Evolutionary conservation across 2,888 invertebrate genomes (phyloP).

Genomic region (Onchidella celtica): DNA sequence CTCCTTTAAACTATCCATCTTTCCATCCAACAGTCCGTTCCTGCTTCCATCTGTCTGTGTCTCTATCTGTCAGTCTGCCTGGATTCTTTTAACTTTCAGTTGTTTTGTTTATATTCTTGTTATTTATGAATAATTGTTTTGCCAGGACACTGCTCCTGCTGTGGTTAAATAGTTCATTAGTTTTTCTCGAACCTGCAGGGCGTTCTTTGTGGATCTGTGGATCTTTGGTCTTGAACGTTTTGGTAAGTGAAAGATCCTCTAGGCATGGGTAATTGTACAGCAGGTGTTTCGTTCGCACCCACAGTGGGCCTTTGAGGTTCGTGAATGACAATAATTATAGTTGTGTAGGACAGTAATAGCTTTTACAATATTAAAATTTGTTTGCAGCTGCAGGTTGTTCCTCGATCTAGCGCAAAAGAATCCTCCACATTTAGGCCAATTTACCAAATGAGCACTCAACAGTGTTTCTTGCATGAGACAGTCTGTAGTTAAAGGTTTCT

Average conservation of each 20-base stretch:
- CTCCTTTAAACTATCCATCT: neutral
- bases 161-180: neutral
- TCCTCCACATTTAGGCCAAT: conserved; percentile 32
- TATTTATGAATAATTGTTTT: neutral
- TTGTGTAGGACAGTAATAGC: conserved; percentile 33
- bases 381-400: conserved; percentile 22
- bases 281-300: neutral
- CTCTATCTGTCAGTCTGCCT: neutral
- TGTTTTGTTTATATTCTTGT: too few species aligned
- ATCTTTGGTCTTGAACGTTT: neutral
- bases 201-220: neutral
- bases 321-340: conserved; percentile 1
- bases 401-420: conserved; percentile 13
- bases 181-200: conserved; percentile 5
- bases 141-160: neutral
- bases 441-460: conserved; percentile 32
- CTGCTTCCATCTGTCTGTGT: neutral
- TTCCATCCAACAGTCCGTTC: neutral
- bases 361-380: conserved; percentile 13
- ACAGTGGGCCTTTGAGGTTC: neutral
- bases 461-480: conserved; percentile 28
- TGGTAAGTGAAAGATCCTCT: conserved; percentile 6
- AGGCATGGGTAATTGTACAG: neutral
- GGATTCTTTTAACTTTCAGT: neutral
- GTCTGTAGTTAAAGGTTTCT: conserved; percentile 26